Percentiles rank a stretch among this genome's conserved stretches.
These are phyloP conservation scores for Pomacea canaliculata DNA, from an alignment of 2,888 invertebrate genomes.

Conservation along the genomic window DNA sequence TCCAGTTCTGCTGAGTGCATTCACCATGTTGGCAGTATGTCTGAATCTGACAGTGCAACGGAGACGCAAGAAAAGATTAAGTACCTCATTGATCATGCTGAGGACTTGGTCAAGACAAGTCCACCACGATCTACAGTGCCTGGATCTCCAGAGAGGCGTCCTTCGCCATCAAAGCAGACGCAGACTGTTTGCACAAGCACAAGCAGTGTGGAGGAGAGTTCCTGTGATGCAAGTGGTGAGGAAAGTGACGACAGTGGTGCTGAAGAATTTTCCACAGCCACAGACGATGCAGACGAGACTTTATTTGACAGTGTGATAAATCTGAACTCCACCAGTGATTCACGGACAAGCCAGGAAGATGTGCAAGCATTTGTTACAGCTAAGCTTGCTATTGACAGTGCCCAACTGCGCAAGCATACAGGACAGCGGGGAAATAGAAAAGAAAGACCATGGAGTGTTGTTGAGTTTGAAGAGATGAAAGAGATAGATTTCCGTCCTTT, in stretches of 20 bases:
- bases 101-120: constrained; percentile 47
- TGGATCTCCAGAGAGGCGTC: constrained; percentile 16
- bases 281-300: constrained; percentile 56
- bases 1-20: not conserved
- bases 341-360: constrained; percentile 31
- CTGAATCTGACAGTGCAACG: constrained; percentile 35
- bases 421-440: constrained; percentile 35
- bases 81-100: constrained; percentile 57
- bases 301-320: constrained; percentile 56
- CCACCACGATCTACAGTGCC: constrained; percentile 11
- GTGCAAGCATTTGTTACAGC: constrained; percentile 21
- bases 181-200: constrained; percentile 35
- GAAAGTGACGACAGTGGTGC: constrained; percentile 52
- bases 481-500: constrained; percentile 74
- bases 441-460: constrained; percentile 87
- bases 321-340: constrained; percentile 55
- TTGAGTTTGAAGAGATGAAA: constrained; percentile 82
- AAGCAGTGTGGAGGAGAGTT: constrained; percentile 48
- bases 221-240: constrained; percentile 62
- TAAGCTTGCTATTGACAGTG: constrained; percentile 45
- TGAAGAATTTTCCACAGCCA: constrained; percentile 55
- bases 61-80: constrained; percentile 43
- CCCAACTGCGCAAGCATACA: constrained; percentile 40
- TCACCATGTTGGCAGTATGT: constrained; percentile 14
- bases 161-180: constrained; percentile 36